These are phyloP conservation scores for Palloptera scutellata DNA, from an alignment of 2,888 invertebrate genomes.

Conservation along the genomic window DNA sequence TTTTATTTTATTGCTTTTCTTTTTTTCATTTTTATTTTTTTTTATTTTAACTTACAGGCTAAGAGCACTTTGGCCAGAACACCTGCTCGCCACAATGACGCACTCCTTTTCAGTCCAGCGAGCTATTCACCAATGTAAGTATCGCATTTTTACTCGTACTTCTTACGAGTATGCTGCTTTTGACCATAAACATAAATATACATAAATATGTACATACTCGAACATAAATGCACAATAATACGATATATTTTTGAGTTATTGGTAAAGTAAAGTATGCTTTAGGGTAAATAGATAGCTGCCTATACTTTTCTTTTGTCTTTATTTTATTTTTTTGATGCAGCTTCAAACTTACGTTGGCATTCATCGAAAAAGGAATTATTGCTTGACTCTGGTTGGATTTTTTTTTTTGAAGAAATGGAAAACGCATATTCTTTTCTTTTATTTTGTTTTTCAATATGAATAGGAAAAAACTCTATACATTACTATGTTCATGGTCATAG, in stretches of 20 bases:
- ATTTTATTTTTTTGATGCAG: no score
- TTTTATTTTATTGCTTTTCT: no score
- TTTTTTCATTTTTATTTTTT: slow-evolving; percentile 26
- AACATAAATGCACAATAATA: neutral
- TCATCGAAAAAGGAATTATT: no score
- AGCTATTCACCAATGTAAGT: slow-evolving; percentile 62
- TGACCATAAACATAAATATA: neutral
- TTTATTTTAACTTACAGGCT: slow-evolving; percentile 49
- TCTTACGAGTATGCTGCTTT: neutral
- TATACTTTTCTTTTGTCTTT: no score
- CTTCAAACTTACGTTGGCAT: no score
- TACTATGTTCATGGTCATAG: no score
- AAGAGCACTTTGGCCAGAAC: slow-evolving; percentile 52
- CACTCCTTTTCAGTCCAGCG: slow-evolving; percentile 60
- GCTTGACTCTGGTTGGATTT: no score
- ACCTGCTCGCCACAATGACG: slow-evolving; percentile 53
- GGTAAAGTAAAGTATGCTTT: neutral
- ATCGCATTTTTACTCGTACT: slow-evolving; percentile 17
- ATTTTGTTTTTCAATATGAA: no score
- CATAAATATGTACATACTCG: neutral
- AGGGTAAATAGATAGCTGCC: no score
- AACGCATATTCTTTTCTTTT: no score
- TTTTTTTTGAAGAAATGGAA: no score
- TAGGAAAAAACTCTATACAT: no score
- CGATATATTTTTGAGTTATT: neutral